phyloP scores from a whole-genome alignment of 2,888 invertebrate genomes.

The Cynaeus angustus region DNA sequence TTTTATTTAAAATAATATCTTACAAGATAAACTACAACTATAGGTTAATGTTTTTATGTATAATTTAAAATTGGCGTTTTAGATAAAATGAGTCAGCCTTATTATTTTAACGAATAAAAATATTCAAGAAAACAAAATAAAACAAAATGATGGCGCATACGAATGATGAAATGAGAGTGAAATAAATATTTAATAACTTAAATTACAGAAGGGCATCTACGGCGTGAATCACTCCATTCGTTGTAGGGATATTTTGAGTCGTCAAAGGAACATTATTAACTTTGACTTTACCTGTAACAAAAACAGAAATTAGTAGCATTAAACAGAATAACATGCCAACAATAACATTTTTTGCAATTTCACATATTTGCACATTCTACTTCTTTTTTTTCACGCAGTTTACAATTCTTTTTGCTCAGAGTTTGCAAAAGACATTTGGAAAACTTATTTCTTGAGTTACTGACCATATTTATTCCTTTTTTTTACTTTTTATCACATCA shows the following conservation, averaged over 20 bases:
- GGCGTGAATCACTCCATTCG: constrained; percentile 91
- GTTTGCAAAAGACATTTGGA: too few relatives aligned
- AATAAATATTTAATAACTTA: constrained; percentile 45
- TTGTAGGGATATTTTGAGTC: constrained; percentile 90
- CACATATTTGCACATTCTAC: too few relatives aligned
- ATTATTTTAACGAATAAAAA: constrained; percentile 22
- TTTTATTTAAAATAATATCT: constrained; percentile 40
- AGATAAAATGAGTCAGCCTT: constrained; percentile 35
- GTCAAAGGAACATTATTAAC: constrained; percentile 88
- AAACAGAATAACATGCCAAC: neutral
- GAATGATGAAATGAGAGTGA: constrained; percentile 30
- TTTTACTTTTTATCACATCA: too few relatives aligned
- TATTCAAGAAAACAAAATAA: constrained; percentile 20
- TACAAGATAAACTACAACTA: constrained; percentile 38
- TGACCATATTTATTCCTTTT: too few relatives aligned
- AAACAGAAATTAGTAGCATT: neutral
- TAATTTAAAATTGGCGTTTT: constrained; percentile 33
- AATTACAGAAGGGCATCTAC: constrained; percentile 80
- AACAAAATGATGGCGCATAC: constrained; percentile 35
- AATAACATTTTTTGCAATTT: too few relatives aligned
- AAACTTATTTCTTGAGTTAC: too few relatives aligned
- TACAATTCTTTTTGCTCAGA: too few relatives aligned
- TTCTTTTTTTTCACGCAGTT: too few relatives aligned
- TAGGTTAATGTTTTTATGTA: constrained; percentile 23
- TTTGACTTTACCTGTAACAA: constrained; percentile 83